These are phyloP conservation scores for Sterrhoptilus dennistouni DNA, from an alignment of 2,113 vertebrate genomes.

Conservation along the genomic window DNA sequence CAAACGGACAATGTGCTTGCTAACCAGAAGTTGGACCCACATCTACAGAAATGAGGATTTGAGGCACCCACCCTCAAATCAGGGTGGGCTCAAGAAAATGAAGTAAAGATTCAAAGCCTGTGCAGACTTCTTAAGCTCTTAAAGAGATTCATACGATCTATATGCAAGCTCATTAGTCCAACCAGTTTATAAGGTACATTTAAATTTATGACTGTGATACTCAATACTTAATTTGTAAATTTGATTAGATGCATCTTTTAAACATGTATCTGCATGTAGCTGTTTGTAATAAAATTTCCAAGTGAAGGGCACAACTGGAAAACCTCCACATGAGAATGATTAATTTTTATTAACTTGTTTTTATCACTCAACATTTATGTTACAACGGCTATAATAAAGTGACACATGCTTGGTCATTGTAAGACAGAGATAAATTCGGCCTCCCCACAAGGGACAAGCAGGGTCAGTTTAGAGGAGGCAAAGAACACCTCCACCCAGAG, in stretches of 20 bases:
- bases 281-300: background rate
- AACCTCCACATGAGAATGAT: slow-evolving; percentile 25
- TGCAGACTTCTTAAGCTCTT: background rate
- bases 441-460: background rate
- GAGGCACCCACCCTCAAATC: background rate
- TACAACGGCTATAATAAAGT: background rate
- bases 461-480: background rate
- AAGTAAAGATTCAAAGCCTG: background rate
- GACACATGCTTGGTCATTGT: background rate
- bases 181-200: background rate
- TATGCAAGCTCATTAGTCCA: background rate
- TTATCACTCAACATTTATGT: slow-evolving; percentile 42
- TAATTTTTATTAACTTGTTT: slow-evolving; percentile 48
- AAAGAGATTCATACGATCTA: background rate
- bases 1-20: background rate
- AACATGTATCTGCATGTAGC: background rate
- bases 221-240: slow-evolving; percentile 20
- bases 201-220: background rate
- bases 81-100: background rate
- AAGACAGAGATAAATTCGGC: slow-evolving; percentile 12
- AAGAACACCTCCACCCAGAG: background rate
- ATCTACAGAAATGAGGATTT: background rate
- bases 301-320: background rate
- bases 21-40: background rate
- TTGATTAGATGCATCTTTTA: slow-evolving; percentile 5